phyloP scores from a whole-genome alignment of 2,888 invertebrate genomes.

The Apotomis betuletana region DNA sequence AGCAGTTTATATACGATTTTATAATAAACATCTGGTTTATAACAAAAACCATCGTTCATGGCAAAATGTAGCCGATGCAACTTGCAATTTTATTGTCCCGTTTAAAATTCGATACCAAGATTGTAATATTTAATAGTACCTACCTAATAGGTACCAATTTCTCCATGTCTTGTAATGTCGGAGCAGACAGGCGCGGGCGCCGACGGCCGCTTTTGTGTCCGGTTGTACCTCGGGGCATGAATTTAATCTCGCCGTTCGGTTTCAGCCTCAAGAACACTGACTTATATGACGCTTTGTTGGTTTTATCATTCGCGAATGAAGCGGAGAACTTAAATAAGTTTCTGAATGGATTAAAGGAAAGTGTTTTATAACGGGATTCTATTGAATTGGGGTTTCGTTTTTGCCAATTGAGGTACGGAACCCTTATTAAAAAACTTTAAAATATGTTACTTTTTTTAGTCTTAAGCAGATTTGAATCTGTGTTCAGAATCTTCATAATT shows the following conservation, averaged over 20 bases:
- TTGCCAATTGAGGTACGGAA: background rate
- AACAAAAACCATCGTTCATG: no score
- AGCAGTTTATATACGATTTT: no score
- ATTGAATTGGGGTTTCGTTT: background rate
- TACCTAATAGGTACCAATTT: background rate
- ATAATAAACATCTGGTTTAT: no score
- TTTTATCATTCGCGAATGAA: conserved; percentile 18
- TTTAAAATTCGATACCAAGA: no score
- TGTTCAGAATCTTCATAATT: no score
- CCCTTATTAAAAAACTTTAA: background rate
- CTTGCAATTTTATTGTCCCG: no score
- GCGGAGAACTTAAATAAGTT: conserved; percentile 12
- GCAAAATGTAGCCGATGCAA: no score
- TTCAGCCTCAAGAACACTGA: conserved; percentile 75
- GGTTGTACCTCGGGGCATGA: conserved; percentile 79
- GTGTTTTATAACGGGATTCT: background rate
- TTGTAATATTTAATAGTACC: background rate
- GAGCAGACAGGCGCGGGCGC: background rate
- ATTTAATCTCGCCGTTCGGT: conserved; percentile 80
- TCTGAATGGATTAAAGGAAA: background rate
- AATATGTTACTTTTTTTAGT: no score
- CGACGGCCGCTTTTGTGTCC: conserved; percentile 38
- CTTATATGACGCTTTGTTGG: conserved; percentile 51
- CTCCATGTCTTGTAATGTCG: conserved; percentile 2
- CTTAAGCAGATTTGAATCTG: no score